A percentile compares a stretch with the other conserved stretches of the same genome.
phyloP scores from a whole-genome alignment of 1,140 invertebrate species.

The Bombus confusus region DNA sequence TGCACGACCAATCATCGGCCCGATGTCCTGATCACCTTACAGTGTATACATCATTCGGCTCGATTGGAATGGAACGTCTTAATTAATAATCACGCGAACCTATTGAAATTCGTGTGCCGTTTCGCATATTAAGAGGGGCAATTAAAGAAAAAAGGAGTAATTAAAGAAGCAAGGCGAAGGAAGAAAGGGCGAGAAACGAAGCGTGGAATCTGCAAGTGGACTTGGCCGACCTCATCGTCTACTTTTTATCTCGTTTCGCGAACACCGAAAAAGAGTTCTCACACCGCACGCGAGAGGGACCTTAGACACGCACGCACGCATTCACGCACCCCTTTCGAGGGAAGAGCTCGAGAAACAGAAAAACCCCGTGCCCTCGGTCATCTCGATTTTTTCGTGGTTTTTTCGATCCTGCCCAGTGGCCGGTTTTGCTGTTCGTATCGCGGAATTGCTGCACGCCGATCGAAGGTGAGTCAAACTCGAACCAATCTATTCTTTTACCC shows the following conservation, averaged over 20 bases:
- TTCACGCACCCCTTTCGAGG: slow-evolving; percentile 50
- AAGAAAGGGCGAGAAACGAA: slow-evolving; percentile 35
- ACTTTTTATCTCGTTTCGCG: slow-evolving; percentile 65
- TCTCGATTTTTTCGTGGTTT: slow-evolving; percentile 58
- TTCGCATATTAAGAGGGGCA: slow-evolving; percentile 65
- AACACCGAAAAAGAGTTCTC: slow-evolving; percentile 67
- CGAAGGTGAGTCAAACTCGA: slow-evolving; percentile 42
- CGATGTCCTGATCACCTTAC: slow-evolving; percentile 50
- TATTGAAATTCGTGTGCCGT: slow-evolving; percentile 65
- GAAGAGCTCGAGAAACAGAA: slow-evolving; percentile 26
- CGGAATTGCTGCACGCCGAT: slow-evolving; percentile 26
- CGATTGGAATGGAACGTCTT: slow-evolving; percentile 52
- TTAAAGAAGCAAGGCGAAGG: not conserved
- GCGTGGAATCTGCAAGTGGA: slow-evolving; percentile 41
- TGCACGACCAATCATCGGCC: slow-evolving; percentile 40
- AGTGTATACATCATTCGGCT: slow-evolving; percentile 30
- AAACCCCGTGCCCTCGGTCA: slow-evolving; percentile 44
- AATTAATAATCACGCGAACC: slow-evolving; percentile 69
- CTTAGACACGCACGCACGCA: slow-evolving; percentile 59
- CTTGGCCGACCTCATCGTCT: slow-evolving; percentile 56
- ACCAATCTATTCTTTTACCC: not conserved
- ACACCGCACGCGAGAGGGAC: slow-evolving; percentile 65
- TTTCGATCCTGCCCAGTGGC: slow-evolving; percentile 22
- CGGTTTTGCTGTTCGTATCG: slow-evolving; percentile 21
- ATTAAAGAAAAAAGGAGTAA: slow-evolving; percentile 28